Percentiles rank a stretch among this genome's conserved stretches.
Evolutionary conservation across 2,888 invertebrate genomes (phyloP).

Genomic region (Mylabris sibirica): DNA sequence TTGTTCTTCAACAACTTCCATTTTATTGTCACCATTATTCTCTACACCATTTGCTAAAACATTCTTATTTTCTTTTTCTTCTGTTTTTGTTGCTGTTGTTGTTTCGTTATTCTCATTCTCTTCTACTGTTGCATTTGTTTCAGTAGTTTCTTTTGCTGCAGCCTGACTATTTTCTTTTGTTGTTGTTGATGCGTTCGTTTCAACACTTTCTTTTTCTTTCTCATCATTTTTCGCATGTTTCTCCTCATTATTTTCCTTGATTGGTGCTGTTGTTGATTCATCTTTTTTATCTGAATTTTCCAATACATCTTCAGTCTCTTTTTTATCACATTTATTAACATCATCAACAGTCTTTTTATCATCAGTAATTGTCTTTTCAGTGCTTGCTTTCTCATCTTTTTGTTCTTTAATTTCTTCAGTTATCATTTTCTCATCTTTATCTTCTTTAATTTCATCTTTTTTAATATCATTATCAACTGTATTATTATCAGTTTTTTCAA

Average conservation of each 20-base stretch:
- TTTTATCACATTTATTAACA: slow-evolving; percentile 8
- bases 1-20: slow-evolving; percentile 36
- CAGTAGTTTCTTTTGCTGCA: slow-evolving; percentile 36
- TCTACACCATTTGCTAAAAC: slow-evolving; percentile 57
- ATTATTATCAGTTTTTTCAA: slow-evolving; percentile 28
- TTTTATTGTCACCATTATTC: slow-evolving; percentile 32
- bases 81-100: slow-evolving; percentile 48
- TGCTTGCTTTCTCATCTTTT: slow-evolving; percentile 14
- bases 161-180: neutral
- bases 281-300: slow-evolving; percentile 18
- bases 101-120: neutral
- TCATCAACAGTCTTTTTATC: slow-evolving; percentile 23
- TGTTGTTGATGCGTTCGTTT: neutral
- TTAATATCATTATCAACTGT: slow-evolving; percentile 33
- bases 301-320: slow-evolving; percentile 13
- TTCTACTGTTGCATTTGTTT: slow-evolving; percentile 30
- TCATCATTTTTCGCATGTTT: slow-evolving; percentile 19
- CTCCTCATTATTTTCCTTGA: slow-evolving; percentile 10
- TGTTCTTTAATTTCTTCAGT: slow-evolving; percentile 15
- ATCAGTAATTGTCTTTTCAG: slow-evolving; percentile 22
- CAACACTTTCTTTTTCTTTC: neutral
- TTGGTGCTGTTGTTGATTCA: slow-evolving; percentile 7
- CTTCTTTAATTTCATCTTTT: slow-evolving; percentile 33
- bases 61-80: slow-evolving; percentile 60
- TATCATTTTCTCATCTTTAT: slow-evolving; percentile 35